A percentile compares a stretch with the other conserved stretches of the same genome.
Conservation (phyloP, 2,888 invertebrate species). For the Mythimna ferrago region DNA sequence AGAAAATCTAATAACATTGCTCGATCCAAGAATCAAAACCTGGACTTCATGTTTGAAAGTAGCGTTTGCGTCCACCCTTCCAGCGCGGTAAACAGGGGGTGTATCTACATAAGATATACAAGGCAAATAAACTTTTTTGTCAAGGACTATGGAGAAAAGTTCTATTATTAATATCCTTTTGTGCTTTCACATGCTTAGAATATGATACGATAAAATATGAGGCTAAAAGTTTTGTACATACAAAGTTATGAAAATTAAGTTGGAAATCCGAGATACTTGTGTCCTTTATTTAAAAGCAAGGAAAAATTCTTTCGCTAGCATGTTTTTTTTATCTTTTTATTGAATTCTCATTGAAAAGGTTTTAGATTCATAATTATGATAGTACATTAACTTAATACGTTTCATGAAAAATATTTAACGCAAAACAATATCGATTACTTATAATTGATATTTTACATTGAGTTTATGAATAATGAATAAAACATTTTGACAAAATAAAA, state of each 20-base stretch:
- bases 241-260: constrained; percentile 31
- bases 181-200: constrained; percentile 1
- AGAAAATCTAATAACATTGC: not conserved
- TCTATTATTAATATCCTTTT: constrained; percentile 1
- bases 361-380: not conserved
- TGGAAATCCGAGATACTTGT: constrained; percentile 8
- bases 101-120: constrained; percentile 23
- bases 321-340: constrained; percentile 9
- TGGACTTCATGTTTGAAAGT: not conserved
- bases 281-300: constrained; percentile 6
- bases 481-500: not conserved
- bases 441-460: not conserved
- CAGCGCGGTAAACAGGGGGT: not conserved
- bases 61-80: not conserved
- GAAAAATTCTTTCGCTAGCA: constrained; percentile 8
- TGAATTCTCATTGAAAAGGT: not conserved
- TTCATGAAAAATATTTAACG: not conserved
- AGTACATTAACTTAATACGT: not conserved
- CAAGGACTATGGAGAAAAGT: not conserved
- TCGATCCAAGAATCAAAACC: not conserved
- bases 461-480: not conserved
- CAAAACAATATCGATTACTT: not conserved
- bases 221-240: constrained; percentile 23
- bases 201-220: constrained; percentile 29
- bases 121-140: constrained; percentile 26